phyloP scores from a whole-genome alignment of 2,888 invertebrate species.

The Galerucella calmariensis region DNA sequence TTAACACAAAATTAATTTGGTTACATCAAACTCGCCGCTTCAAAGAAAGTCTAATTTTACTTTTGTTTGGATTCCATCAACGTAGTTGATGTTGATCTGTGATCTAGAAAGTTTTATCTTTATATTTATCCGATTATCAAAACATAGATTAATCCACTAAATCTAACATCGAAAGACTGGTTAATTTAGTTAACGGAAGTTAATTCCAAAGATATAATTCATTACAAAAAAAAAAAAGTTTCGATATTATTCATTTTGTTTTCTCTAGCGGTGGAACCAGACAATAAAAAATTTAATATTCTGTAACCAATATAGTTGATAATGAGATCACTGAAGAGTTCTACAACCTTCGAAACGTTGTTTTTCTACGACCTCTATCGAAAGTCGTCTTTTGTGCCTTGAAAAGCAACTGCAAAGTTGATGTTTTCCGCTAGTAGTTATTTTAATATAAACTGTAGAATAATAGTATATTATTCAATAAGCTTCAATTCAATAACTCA shows the following conservation, averaged over 20 bases:
- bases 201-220: not conserved
- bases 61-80: constrained; percentile 8
- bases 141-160: not conserved
- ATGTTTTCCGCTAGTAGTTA: no score
- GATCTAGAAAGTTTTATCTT: constrained; percentile 3
- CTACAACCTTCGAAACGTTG: no score
- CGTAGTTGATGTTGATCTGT: not conserved
- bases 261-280: not conserved
- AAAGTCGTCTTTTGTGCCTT: no score
- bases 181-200: constrained; percentile 7
- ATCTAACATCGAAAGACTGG: not conserved
- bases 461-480: no score
- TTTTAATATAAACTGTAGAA: no score
- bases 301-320: no score
- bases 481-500: no score
- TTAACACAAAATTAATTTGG: not conserved
- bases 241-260: not conserved
- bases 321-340: no score
- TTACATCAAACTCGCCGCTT: not conserved
- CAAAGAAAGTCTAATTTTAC: constrained; percentile 5
- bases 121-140: constrained; percentile 2
- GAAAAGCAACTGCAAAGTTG: no score
- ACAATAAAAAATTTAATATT: not conserved
- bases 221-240: not conserved
- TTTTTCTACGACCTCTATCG: no score